Base-by-base conservation (phyloP, 2,888 invertebrate genomes). In the Lomographa bimaculata region DNA sequence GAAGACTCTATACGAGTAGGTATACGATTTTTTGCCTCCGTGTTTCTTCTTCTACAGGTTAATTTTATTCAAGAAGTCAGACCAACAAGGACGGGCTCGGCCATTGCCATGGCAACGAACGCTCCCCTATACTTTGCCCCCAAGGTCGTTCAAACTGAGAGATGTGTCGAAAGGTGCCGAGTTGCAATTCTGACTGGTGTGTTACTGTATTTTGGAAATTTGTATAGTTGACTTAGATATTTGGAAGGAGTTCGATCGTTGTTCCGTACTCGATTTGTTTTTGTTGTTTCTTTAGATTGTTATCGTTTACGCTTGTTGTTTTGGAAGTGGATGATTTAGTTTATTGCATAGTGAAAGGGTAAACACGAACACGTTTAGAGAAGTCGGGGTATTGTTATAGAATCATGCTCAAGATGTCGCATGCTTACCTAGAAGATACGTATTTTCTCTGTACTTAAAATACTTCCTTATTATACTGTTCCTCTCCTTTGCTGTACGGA, bases 61-160 rank as follows among this genome's bases (percentile, higher is more conserved):
- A n/a, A n/a, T n/a, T n/a, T n/a, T n/a, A 29, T 29, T 35, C 19
- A 30, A 29, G 35, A 35, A 41, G 20, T 25, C 7, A 2, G 18
- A 23, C 28, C 23, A 23, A 9, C 26, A 8, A 4, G 25, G 21
- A 41, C 36, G 44, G 33, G 23, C 33, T 37, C 27, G 27, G 45
- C 9, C 33, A 32, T 57, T 50, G 40, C 40, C 41, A 43, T 54
- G 48, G 53, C 40, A 33, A 58, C 57, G 9, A 9, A 30, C 30
- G 29, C 20, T 32, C 36, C 51, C 45, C 40, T 27, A 28, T 26
- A 39, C 26, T 32, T 32, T 26, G 37, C 27, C 9, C 18, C 9
- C 34, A 39, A 42, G 44, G 47, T 42, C 27, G 26, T 14, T 11
- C 11, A 14, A n/a, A 11, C 17, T 7, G 18, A 2, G 25, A 7